phyloP scores from a whole-genome alignment of 1,140 invertebrate species.

The Pachyrhynchus sulphureomaculatus region DNA sequence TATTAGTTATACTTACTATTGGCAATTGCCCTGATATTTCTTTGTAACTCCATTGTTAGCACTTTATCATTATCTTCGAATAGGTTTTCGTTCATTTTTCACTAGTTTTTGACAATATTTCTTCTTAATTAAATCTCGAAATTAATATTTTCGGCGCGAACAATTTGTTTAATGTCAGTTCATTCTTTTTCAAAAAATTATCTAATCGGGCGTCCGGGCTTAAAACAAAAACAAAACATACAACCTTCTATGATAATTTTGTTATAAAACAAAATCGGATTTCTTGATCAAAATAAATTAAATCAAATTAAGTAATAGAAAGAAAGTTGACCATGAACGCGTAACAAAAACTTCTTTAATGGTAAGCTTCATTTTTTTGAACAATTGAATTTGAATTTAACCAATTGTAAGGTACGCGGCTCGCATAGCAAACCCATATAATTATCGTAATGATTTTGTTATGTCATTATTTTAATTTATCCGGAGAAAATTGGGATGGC shows the following conservation, averaged over 20 bases:
- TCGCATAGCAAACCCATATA: too few species aligned
- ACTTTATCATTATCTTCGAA: constrained; percentile 1
- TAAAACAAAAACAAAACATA: too few species aligned
- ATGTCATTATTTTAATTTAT: too few species aligned
- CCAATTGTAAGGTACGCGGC: too few species aligned
- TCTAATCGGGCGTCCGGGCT: too few species aligned
- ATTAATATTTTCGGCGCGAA: too few species aligned
- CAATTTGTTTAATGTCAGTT: background rate
- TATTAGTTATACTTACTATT: constrained; percentile 10
- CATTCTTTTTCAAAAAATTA: background rate
- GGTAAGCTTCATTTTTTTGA: background rate
- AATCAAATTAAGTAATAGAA: background rate
- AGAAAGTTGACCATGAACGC: background rate
- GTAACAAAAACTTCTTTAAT: background rate
- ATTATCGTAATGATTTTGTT: too few species aligned
- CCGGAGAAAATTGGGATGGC: too few species aligned
- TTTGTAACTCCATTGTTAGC: constrained; percentile 8
- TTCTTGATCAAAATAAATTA: too few species aligned
- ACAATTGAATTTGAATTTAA: constrained; percentile 1
- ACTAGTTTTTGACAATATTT: background rate
- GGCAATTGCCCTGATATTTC: constrained; percentile 11
- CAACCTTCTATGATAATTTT: too few species aligned
- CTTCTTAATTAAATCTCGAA: too few species aligned
- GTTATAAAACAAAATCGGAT: too few species aligned
- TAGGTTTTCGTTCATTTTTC: constrained; percentile 3